A percentile compares a stretch with the other conserved stretches of the same genome.
Evolutionary conservation across 2,888 invertebrate genomes (phyloP).

Genomic region (Orthosia gothica): DNA sequence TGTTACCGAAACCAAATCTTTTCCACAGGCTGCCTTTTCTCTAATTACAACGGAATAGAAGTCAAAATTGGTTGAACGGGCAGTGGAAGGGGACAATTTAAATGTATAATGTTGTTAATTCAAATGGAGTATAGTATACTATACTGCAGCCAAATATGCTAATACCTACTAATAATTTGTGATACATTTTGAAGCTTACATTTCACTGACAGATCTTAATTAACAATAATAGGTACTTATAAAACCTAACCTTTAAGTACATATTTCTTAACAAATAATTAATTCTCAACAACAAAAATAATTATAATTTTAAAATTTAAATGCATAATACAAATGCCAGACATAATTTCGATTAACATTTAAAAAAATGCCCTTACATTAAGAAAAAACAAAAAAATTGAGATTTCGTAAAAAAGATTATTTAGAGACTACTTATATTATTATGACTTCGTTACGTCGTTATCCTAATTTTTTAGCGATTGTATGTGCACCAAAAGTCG

Average conservation of each 20-base stretch:
- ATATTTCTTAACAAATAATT: not conserved
- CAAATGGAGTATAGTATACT: too few species aligned
- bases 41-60: too few species aligned
- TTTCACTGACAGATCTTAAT: constrained; percentile 16
- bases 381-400: constrained; percentile 11
- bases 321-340: constrained; percentile 49
- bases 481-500: constrained; percentile 27
- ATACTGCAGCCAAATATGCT: too few species aligned
- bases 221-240: not conserved
- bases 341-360: constrained; percentile 31
- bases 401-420: constrained; percentile 36
- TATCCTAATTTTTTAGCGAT: not conserved
- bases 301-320: constrained; percentile 24
- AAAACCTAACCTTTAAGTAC: constrained; percentile 43
- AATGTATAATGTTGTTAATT: too few species aligned
- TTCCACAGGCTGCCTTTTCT: too few species aligned
- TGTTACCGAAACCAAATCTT: too few species aligned
- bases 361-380: constrained; percentile 6
- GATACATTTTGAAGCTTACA: not conserved
- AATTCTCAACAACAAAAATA: not conserved
- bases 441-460: constrained; percentile 49
- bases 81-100: too few species aligned
- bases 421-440: constrained; percentile 20
- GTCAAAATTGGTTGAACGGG: too few species aligned
- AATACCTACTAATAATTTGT: constrained; percentile 3